Base-by-base conservation (phyloP, 2,113 vertebrate genomes). In the Cyanoderma ruficeps region DNA sequence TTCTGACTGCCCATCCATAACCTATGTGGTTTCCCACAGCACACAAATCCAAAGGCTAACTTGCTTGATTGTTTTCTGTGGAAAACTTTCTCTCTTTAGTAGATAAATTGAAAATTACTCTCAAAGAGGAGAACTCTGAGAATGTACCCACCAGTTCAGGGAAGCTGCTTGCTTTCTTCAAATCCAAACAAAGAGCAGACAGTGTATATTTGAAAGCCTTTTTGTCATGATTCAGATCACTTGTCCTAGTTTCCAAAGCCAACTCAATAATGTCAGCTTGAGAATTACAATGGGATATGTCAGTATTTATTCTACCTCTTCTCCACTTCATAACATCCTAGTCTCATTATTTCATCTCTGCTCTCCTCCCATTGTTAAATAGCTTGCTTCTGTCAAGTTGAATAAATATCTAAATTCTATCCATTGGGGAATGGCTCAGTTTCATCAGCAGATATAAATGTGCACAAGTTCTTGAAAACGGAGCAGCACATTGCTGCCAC, bases 301-400 rank as follows among this genome's bases (percentile, higher is more conserved):
- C 91, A 93, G 83, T 94, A 94, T 94, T 97, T 96, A 87, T 95
- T 96, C 77, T 96, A 83, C 79, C 61, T 92, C 35, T 95, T 72
- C 85, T 78, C 57, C 6, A 74, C 83, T 92, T 95, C 68, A 65
- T 94, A 83, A 85, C 78, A 49, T 95, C 50, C 52, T 65, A 72
- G 82, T 92, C 72, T 90, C 85, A 83, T 93, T 96, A 86, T 94
- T 96, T 91, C 67, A 89, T 89, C 86, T 41, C 53, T 52, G 27
- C 42, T 80, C 77, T 93, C 46, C 39, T 88, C 47, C 53, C 61
- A 89, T 96, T 94, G 95, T 96, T 94, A 83, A 83, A 74, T 90
- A 96, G 92, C 93, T 97, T 93, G 92, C 90, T 93, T 96, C 90
- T 96, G 94, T 97, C 94, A 88, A 55, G 75, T 96, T 96, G 88